These are phyloP conservation scores for Symphodus melops DNA, from an alignment of 2,113 vertebrate species.

Conservation along the genomic window DNA sequence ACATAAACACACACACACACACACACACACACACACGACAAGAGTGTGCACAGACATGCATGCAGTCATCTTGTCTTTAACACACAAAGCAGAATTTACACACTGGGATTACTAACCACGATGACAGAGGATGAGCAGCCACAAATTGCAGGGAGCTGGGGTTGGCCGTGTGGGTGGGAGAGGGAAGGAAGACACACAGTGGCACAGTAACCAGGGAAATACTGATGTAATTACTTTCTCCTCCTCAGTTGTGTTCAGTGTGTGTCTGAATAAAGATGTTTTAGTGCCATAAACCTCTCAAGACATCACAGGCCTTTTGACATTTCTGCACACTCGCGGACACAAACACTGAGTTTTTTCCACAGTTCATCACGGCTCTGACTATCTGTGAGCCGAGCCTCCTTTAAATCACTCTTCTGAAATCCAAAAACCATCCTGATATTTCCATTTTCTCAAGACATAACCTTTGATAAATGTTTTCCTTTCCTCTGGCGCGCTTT, in stretches of 20 bases:
- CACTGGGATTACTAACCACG: constrained; percentile 46
- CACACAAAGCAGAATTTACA: constrained; percentile 16
- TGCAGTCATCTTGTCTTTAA: constrained; percentile 1
- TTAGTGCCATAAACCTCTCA: constrained; percentile 33
- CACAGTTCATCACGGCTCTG: constrained; percentile 39
- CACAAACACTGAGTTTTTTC: constrained; percentile 56
- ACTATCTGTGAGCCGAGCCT: constrained; percentile 24
- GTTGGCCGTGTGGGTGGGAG: constrained; percentile 33
- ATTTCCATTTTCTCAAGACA: constrained; percentile 41
- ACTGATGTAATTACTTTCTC: constrained; percentile 58
- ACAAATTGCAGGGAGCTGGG: constrained; percentile 63
- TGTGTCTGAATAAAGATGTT: constrained; percentile 25
- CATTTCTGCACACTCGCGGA: constrained; percentile 39
- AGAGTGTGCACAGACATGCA: constrained; percentile 2
- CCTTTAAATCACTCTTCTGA: constrained; percentile 46
- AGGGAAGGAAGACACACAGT: constrained; percentile 14
- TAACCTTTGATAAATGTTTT: constrained; percentile 41
- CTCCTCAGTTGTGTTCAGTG: constrained; percentile 25
- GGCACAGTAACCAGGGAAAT: constrained; percentile 48
- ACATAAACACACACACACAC: no score
- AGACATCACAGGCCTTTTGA: constrained; percentile 38
- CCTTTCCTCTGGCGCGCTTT: constrained; percentile 43
- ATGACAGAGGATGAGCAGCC: constrained; percentile 73
- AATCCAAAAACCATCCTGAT: constrained; percentile 30
- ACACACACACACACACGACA: no score